phyloP scores from a whole-genome alignment of 92 coral and sea anemone species.

The Zoanthus sansibaricus region DNA sequence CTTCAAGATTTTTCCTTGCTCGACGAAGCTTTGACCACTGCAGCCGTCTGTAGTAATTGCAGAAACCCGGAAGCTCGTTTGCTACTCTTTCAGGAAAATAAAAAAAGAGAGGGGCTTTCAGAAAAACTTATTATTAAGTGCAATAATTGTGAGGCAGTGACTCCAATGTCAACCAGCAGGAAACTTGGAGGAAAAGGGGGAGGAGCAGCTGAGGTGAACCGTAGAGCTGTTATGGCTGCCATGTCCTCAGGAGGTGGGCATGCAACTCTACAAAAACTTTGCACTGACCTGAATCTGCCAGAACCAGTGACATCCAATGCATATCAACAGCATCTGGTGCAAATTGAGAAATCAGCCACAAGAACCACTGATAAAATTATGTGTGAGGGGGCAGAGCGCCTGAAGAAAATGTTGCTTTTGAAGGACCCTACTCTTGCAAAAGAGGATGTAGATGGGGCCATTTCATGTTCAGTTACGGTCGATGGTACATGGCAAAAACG shows the following conservation, averaged over 20 bases:
- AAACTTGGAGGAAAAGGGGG: too few species aligned
- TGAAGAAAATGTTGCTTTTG: neutral
- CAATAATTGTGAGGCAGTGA: neutral
- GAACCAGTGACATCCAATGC: too few species aligned
- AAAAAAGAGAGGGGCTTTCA: too few species aligned
- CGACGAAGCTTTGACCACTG: neutral
- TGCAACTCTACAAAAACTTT: too few species aligned
- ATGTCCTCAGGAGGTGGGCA: conserved; percentile 23
- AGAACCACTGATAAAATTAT: neutral
- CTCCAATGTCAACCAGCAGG: conserved; percentile 5
- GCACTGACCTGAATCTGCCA: too few species aligned
- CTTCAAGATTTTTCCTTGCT: conserved; percentile 9
- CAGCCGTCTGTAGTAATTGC: conserved; percentile 11
- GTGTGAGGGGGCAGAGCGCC: neutral
- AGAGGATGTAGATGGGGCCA: too few species aligned
- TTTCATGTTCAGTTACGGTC: too few species aligned
- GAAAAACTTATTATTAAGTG: too few species aligned
- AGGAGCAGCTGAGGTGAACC: neutral
- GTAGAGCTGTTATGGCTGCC: conserved; percentile 8
- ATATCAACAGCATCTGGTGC: neutral
- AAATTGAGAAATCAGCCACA: neutral
- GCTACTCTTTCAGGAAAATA: too few species aligned
- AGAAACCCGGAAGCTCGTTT: too few species aligned
- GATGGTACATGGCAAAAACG: too few species aligned
- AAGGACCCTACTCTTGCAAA: neutral